Evolutionary conservation across 2,888 invertebrate genomes (phyloP).

Genomic region (Trichogramma evanescens): DNA sequence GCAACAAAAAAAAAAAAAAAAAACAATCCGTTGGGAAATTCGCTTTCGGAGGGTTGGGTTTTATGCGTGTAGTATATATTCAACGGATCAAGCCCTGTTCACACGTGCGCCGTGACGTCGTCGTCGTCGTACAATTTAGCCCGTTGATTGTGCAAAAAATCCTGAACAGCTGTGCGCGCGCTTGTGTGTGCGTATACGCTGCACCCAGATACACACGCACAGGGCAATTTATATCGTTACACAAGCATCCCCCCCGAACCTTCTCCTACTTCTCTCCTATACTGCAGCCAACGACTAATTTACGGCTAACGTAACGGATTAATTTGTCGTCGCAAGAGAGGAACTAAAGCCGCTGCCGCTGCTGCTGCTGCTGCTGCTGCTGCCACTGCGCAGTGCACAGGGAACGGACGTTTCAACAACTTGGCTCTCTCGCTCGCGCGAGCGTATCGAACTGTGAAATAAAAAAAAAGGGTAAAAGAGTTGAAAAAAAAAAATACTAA

Average conservation of each 20-base stretch:
- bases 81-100: constrained; percentile 11
- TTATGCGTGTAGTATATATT: too few relatives aligned
- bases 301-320: constrained; percentile 28
- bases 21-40: too few relatives aligned
- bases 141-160: constrained; percentile 31
- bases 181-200: constrained; percentile 13
- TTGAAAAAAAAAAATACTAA: too few relatives aligned
- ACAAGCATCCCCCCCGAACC: constrained; percentile 15
- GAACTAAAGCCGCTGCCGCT: too few relatives aligned
- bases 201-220: constrained; percentile 24
- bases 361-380: too few relatives aligned
- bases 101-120: constrained; percentile 19
- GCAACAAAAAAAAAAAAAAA: too few relatives aligned
- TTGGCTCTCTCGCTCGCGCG: too few relatives aligned
- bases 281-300: constrained; percentile 23
- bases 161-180: constrained; percentile 24
- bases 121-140: constrained; percentile 19
- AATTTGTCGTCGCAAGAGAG: constrained; percentile 24
- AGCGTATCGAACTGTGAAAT: background rate
- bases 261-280: too few relatives aligned
- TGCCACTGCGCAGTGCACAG: too few relatives aligned
- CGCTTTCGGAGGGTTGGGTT: too few relatives aligned
- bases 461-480: background rate
- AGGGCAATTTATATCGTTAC: constrained; percentile 34
- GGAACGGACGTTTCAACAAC: too few relatives aligned